These are phyloP conservation scores for Aleadryas rufinucha DNA, from an alignment of 2,113 vertebrate genomes.

Conservation along the genomic window DNA sequence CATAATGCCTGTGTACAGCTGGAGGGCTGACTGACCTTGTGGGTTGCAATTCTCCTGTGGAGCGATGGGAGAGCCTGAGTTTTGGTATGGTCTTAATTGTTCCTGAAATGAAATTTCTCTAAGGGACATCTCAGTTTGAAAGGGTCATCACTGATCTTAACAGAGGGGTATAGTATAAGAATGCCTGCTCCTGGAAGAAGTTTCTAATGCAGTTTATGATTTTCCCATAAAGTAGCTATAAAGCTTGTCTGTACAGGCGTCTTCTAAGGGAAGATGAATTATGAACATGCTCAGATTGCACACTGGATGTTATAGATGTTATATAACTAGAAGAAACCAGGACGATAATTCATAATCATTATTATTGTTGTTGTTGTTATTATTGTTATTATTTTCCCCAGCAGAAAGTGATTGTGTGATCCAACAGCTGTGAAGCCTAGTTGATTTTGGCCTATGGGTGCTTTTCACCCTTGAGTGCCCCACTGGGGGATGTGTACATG, in stretches of 20 bases:
- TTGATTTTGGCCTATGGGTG: background rate
- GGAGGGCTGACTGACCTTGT: background rate
- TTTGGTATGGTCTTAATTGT: background rate
- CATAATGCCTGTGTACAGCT: background rate
- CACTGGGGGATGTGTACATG: rapidly evolving
- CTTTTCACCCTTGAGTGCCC: background rate
- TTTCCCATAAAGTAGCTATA: background rate
- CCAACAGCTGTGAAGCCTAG: background rate
- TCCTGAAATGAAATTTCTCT: background rate
- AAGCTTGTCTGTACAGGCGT: background rate
- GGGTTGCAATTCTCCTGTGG: background rate
- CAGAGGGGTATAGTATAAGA: background rate
- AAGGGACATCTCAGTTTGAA: background rate
- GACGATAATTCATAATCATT: background rate
- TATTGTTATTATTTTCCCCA: background rate
- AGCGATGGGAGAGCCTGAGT: background rate
- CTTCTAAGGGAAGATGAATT: background rate
- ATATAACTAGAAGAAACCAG: background rate
- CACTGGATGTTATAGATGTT: background rate
- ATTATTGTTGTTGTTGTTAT: background rate
- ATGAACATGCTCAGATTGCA: background rate
- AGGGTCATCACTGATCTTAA: background rate
- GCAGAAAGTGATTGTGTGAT: background rate
- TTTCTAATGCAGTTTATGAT: background rate
- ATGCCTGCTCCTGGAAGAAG: background rate